These are phyloP conservation scores for Meta bourneti DNA, from an alignment of 2,888 invertebrate genomes.

Conservation along the genomic window DNA sequence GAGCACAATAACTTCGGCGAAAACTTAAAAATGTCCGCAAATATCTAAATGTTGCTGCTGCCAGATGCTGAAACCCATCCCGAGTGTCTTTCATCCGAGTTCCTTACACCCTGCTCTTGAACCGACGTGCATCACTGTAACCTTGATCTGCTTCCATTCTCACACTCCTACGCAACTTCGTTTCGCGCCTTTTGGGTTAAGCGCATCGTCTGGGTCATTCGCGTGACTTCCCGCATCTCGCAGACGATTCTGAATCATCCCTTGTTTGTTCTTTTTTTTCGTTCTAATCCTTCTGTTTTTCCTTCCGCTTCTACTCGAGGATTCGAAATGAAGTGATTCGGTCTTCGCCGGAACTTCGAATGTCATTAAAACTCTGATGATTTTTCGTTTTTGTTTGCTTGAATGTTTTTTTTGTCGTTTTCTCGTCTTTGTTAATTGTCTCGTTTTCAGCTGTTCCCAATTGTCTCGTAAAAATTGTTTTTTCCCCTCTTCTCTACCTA, in stretches of 20 bases:
- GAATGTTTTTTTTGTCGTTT: neutral
- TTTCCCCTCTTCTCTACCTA: neutral
- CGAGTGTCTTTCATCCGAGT: neutral
- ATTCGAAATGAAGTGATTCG: neutral
- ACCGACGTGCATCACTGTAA: slow-evolving; percentile 1
- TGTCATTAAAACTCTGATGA: neutral
- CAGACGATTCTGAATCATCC: slow-evolving; percentile 69
- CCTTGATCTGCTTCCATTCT: slow-evolving; percentile 52
- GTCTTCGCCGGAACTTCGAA: slow-evolving; percentile 9
- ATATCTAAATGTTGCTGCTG: no score
- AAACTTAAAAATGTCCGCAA: no score
- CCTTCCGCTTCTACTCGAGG: slow-evolving; percentile 51
- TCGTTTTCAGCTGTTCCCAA: neutral
- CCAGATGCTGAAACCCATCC: no score
- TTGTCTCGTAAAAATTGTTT: neutral
- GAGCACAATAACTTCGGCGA: no score
- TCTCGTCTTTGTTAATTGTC: slow-evolving; percentile 18
- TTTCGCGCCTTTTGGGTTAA: slow-evolving; percentile 40
- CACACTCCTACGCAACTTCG: slow-evolving; percentile 23
- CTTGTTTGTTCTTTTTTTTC: neutral
- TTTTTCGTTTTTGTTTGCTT: slow-evolving; percentile 9
- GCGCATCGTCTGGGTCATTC: slow-evolving; percentile 72
- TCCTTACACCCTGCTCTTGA: neutral
- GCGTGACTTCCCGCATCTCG: slow-evolving; percentile 55
- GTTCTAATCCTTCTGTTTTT: slow-evolving; percentile 18